These are phyloP conservation scores for Eolophus roseicapilla DNA, from an alignment of 2,113 vertebrate genomes.

Conservation along the genomic window DNA sequence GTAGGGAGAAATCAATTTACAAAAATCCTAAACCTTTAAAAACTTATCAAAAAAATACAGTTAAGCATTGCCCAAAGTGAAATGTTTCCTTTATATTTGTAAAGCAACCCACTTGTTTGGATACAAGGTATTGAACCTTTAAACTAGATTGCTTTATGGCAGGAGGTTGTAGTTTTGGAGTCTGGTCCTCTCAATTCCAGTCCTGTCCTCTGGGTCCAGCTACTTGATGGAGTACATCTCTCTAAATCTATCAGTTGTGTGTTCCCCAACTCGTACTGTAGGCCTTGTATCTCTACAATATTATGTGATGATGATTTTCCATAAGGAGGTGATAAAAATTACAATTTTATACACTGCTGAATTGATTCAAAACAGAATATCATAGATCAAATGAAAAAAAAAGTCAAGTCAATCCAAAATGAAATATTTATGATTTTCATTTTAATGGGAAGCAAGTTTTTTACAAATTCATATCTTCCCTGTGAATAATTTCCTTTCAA, in stretches of 20 bases:
- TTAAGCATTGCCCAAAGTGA: not conserved
- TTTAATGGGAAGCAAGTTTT: not conserved
- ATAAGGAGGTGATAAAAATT: not conserved
- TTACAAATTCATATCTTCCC: not conserved
- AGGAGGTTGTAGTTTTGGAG: not conserved
- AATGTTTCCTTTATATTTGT: not conserved
- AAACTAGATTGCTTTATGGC: not conserved
- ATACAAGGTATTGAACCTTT: not conserved
- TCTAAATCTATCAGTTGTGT: not conserved
- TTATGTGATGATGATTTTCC: not conserved
- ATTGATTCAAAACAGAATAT: not conserved
- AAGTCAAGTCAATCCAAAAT: not conserved
- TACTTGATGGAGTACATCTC: not conserved
- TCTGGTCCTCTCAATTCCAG: not conserved
- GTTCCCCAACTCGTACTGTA: not conserved
- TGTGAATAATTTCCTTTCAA: not conserved
- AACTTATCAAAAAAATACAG: not conserved
- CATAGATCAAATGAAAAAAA: not conserved
- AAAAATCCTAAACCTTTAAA: not conserved
- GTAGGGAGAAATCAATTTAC: not conserved
- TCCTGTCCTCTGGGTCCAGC: not conserved
- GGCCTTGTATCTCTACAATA: not conserved
- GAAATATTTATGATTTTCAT: not conserved
- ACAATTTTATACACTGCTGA: not conserved
- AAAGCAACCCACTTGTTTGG: not conserved